These are phyloP conservation scores for Columba livia DNA, from an alignment of 2,113 vertebrate species.

Conservation along the genomic window DNA sequence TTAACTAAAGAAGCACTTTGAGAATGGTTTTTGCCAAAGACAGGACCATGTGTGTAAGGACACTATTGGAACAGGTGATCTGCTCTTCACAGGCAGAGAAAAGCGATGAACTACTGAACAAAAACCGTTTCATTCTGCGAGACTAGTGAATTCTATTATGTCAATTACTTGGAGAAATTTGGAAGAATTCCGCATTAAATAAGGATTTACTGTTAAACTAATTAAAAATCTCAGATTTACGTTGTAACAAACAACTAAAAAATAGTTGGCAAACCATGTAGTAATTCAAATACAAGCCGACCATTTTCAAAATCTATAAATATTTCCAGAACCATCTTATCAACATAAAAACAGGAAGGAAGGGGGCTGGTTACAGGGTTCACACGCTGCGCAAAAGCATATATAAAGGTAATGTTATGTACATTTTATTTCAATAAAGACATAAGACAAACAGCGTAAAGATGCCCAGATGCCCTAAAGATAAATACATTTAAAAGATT, in stretches of 20 bases:
- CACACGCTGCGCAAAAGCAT: slow-evolving; percentile 74
- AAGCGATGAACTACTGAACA: background rate
- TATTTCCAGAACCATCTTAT: slow-evolving; percentile 25
- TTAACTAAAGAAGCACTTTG: slow-evolving; percentile 36
- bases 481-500: slow-evolving; percentile 92
- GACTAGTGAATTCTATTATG: background rate
- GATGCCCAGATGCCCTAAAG: slow-evolving; percentile 88
- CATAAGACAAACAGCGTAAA: slow-evolving; percentile 89
- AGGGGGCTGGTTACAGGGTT: slow-evolving; percentile 71
- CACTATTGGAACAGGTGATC: background rate
- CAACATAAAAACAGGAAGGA: slow-evolving; percentile 63
- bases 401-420: slow-evolving; percentile 88
- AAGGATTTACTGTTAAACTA: background rate
- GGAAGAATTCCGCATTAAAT: background rate
- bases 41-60: background rate
- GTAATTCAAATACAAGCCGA: background rate
- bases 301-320: background rate
- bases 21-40: background rate
- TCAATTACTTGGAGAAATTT: background rate
- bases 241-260: background rate
- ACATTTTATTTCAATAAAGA: slow-evolving; percentile 96
- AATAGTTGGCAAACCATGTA: slow-evolving; percentile 27
- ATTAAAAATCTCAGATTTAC: background rate
- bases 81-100: background rate
- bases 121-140: background rate